Conservation (phyloP, 2,888 invertebrate genomes). For the Thymelicus lineola region DNA sequence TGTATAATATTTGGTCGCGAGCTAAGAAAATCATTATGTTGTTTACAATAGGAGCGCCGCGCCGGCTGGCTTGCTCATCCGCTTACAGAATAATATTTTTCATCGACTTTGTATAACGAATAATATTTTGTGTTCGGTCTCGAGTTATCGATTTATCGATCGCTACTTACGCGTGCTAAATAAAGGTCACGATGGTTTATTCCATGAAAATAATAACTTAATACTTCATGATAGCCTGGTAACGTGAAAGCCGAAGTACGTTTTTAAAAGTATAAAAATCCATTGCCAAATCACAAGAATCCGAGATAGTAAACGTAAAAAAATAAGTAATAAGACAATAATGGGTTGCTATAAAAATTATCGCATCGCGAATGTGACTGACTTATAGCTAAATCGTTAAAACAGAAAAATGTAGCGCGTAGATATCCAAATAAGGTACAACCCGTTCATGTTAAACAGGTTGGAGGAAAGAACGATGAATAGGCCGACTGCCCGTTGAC, state of each 20-base stretch:
- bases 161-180: background rate
- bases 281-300: too few relatives aligned
- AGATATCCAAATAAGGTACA: slow-evolving; percentile 48
- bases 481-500: slow-evolving; percentile 71
- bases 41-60: slow-evolving; percentile 37
- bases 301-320: too few relatives aligned
- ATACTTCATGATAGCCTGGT: too few relatives aligned
- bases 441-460: slow-evolving; percentile 57
- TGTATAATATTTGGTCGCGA: slow-evolving; percentile 30
- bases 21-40: slow-evolving; percentile 40
- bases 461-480: slow-evolving; percentile 63
- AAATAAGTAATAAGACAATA: too few relatives aligned
- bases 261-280: too few relatives aligned
- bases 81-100: slow-evolving; percentile 26
- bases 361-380: background rate
- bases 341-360: background rate
- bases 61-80: slow-evolving; percentile 4
- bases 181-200: too few relatives aligned
- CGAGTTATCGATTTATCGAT: background rate
- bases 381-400: slow-evolving; percentile 6
- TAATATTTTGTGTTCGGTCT: slow-evolving; percentile 9
- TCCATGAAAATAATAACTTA: too few relatives aligned
- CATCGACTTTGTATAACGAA: slow-evolving; percentile 7
- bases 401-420: slow-evolving; percentile 25
- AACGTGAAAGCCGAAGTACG: too few relatives aligned